Base-by-base conservation (phyloP, 2,888 invertebrate species). In the Choristoneura rosaceana region DNA sequence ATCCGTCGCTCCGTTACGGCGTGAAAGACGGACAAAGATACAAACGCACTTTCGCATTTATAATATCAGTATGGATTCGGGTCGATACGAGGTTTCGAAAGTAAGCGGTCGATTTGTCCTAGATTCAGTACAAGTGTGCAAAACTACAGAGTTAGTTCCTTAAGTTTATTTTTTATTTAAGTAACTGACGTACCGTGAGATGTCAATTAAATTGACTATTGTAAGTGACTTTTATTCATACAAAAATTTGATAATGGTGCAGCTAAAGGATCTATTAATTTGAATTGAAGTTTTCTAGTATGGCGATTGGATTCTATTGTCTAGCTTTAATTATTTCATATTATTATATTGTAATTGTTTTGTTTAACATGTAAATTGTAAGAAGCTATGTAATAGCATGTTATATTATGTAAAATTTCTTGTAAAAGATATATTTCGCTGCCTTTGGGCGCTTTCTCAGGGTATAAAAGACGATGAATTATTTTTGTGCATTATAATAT, bases 331-430 rank as follows among this genome's bases (percentile, higher is more conserved):
- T 52, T 52, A 52, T 17, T 9, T 52, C 9, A 52, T 52, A n/a
- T n/a, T n/a, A n/a, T n/a, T n/a, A 52, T 52, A 52, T 17, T 52
- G 17, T 52, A 52, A 15, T 14, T 50, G 52, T 52, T 52, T 9
- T 52, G 52, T 52, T 52, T 17, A 52, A 17, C 17, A 17, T 17
- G 17, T 52, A 52, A 52, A 17, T 52, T 17, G 8, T 52, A 52
- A 52, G 52, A 52, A 17, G 9, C 52, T 52, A 17, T 52, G 47
- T 52, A 17, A 52, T 52, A n/a, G 50, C n/a, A 50, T 50, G 15
- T 50, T 50, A 52, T 52, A 52, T 52, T 17, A 17, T 52, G 17
- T 52, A n/a, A n/a, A 47, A 47, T 47, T n/a, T n/a, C n/a, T n/a
- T 4, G 14, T n/a, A 47, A n/a, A n/a, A 5, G 0, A n/a, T 5